A percentile compares a stretch with the other conserved stretches of the same genome.
These are phyloP conservation scores for Dolichopus griseipennis DNA, from an alignment of 2,888 invertebrate genomes.

Conservation along the genomic window DNA sequence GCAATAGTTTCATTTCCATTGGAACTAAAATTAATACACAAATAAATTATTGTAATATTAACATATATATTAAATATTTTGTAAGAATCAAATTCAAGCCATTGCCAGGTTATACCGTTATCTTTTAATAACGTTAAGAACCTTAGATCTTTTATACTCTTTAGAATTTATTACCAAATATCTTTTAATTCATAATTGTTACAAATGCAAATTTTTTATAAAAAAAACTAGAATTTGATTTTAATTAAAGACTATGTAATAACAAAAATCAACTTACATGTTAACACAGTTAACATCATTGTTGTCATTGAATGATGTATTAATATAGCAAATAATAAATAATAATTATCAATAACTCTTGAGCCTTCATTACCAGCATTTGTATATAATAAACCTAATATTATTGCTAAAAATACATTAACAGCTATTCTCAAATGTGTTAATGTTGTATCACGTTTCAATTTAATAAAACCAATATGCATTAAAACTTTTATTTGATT, in stretches of 20 bases:
- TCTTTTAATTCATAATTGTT: no score
- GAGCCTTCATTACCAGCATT: conserved; percentile 67
- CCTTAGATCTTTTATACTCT: no score
- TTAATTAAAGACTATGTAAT: background rate
- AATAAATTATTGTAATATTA: background rate
- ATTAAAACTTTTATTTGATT: conserved; percentile 66
- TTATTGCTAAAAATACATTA: conserved; percentile 63
- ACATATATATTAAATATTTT: no score
- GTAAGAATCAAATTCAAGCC: no score
- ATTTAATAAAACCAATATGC: conserved; percentile 61
- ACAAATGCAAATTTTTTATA: conserved; percentile 8
- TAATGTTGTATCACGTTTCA: conserved; percentile 67
- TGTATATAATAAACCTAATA: conserved; percentile 68
- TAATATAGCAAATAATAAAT: conserved; percentile 80
- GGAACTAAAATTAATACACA: conserved; percentile 44
- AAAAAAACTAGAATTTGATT: background rate
- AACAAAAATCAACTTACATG: conserved; percentile 53
- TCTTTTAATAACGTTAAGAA: no score
- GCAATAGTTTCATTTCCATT: conserved; percentile 67
- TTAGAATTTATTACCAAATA: no score
- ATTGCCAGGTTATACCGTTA: no score
- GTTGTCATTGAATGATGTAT: conserved; percentile 90
- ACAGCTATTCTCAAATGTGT: conserved; percentile 64
- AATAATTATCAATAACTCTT: conserved; percentile 72
- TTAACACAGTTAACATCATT: conserved; percentile 82